phyloP scores from a whole-genome alignment of 2,888 invertebrate genomes.

The Kryphioiulus occultus region DNA sequence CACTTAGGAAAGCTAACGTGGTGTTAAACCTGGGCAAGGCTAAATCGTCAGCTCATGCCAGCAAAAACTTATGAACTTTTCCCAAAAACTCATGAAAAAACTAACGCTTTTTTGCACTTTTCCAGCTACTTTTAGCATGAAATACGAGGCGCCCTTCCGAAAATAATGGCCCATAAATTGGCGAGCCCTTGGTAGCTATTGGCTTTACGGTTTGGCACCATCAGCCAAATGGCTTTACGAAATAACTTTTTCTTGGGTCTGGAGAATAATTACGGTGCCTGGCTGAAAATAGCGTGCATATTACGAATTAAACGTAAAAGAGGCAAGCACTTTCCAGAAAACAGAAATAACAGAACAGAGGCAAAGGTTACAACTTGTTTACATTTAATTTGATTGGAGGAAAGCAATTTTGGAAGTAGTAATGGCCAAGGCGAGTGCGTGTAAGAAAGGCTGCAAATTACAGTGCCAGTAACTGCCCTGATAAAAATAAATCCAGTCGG shows the following conservation, averaged over 20 bases:
- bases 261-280: constrained; percentile 4
- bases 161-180: constrained; percentile 35
- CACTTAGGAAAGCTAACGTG: not conserved
- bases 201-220: not conserved
- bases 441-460: not conserved
- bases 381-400: constrained; percentile 4
- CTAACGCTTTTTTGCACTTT: constrained; percentile 1
- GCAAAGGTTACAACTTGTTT: not conserved
- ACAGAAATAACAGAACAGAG: not conserved
- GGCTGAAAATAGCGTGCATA: constrained; percentile 1
- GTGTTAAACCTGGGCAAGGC: not conserved
- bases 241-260: constrained; percentile 25
- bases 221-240: constrained; percentile 30
- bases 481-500: too few relatives aligned
- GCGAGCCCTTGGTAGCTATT: constrained; percentile 31
- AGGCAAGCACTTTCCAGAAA: not conserved
- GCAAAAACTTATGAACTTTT: not conserved
- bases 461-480: too few relatives aligned
- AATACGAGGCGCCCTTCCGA: constrained; percentile 26
- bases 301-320: constrained; percentile 7
- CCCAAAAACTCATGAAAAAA: not conserved
- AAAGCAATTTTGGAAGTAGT: not conserved
- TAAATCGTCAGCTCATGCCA: not conserved
- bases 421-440: not conserved
- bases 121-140: constrained; percentile 29